Percentiles rank a stretch among this genome's conserved stretches.
Conservation (phyloP, 64 coral and sea anemone genomes). For the Porites lutea region DNA sequence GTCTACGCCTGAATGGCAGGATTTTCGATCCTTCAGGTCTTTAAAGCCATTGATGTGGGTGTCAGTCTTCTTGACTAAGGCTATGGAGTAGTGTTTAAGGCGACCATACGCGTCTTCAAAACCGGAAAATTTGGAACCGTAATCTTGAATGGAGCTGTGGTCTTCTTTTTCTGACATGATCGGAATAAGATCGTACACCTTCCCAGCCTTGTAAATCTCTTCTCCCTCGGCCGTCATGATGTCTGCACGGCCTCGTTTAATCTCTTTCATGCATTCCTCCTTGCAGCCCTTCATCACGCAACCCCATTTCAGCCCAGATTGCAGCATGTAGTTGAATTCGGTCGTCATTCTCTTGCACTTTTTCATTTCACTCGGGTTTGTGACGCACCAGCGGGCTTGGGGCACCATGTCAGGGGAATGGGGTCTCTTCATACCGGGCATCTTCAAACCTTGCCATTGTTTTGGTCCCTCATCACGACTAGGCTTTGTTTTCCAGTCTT, state of each 20-base stretch:
- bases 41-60: not conserved
- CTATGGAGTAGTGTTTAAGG: slow-evolving; percentile 54
- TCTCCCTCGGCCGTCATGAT: slow-evolving; percentile 50
- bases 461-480: not conserved
- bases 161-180: slow-evolving; percentile 57
- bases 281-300: slow-evolving; percentile 28
- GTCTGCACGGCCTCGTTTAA: slow-evolving; percentile 45
- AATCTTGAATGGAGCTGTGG: not conserved
- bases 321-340: slow-evolving; percentile 63
- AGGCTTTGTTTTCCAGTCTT: not conserved
- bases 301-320: slow-evolving; percentile 51
- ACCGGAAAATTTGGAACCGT: not conserved
- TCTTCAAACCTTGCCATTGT: not conserved
- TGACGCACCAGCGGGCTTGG: slow-evolving; percentile 32
- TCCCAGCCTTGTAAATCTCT: slow-evolving; percentile 62
- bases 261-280: slow-evolving; percentile 46
- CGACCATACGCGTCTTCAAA: not conserved
- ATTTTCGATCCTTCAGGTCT: slow-evolving; percentile 37
- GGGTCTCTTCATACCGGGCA: too few relatives aligned
- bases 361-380: slow-evolving; percentile 41
- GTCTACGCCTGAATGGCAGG: slow-evolving; percentile 62
- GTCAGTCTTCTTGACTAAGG: slow-evolving; percentile 30
- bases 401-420: not conserved
- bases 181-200: slow-evolving; percentile 5
- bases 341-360: slow-evolving; percentile 77